These are phyloP conservation scores for Miichthys miiuy DNA, from an alignment of 2,797 vertebrate genomes.

Conservation along the genomic window DNA sequence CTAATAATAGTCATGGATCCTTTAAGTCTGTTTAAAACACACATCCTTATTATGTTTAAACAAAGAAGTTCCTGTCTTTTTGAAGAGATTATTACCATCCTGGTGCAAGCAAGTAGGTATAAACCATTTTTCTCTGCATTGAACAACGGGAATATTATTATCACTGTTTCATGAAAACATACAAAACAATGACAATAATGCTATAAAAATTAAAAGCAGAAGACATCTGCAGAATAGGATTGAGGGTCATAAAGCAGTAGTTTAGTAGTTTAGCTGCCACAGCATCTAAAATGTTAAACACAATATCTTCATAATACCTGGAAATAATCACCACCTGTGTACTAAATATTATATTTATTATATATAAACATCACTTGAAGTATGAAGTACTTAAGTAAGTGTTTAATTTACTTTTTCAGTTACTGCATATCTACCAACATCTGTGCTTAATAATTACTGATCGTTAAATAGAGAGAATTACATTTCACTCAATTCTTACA, in stretches of 20 bases:
- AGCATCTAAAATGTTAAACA: not conserved
- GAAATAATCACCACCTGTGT: not conserved
- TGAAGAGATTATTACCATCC: not conserved
- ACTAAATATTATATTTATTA: not conserved
- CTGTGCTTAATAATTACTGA: not conserved
- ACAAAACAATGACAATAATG: not conserved
- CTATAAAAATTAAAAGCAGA: not conserved
- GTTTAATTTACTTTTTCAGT: not conserved
- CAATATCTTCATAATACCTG: not conserved
- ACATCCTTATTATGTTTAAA: slow-evolving; percentile 15
- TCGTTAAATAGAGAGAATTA: not conserved
- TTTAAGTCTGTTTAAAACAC: slow-evolving; percentile 7
- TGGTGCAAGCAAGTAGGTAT: not conserved
- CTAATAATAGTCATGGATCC: slow-evolving; percentile 9
- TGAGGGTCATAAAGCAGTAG: not conserved
- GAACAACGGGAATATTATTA: not conserved
- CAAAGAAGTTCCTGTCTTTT: not conserved
- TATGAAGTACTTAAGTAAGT: no score
- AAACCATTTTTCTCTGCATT: not conserved
- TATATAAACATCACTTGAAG: no score
- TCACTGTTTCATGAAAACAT: not conserved
- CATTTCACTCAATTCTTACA: not conserved
- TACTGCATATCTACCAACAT: not conserved
- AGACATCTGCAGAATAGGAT: not conserved
- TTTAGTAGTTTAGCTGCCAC: not conserved